Conservation (phyloP, 2,113 vertebrate genomes). For the Seriola quinqueradiata region DNA sequence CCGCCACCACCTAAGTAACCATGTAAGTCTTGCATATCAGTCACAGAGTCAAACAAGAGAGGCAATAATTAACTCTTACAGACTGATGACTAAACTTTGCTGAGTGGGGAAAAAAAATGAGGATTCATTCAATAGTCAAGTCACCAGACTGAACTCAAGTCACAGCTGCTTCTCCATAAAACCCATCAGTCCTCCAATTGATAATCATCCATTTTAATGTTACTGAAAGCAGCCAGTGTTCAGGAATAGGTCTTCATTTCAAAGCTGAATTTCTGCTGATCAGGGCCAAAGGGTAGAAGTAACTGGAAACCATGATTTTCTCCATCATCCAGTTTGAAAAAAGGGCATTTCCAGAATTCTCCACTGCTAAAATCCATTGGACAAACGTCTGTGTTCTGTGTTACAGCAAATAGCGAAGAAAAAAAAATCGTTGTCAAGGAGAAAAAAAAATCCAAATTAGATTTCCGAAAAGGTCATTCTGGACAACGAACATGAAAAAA, state of each 20-base stretch:
- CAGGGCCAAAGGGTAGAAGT: slow-evolving; percentile 31
- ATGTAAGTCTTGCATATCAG: slow-evolving; percentile 61
- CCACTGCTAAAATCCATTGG: slow-evolving; percentile 75
- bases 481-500: slow-evolving; percentile 76
- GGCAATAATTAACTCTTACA: slow-evolving; percentile 55
- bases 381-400: slow-evolving; percentile 70
- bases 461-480: slow-evolving; percentile 85
- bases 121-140: slow-evolving; percentile 60
- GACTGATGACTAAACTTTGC: slow-evolving; percentile 64
- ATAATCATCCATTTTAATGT: slow-evolving; percentile 63
- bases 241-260: slow-evolving; percentile 61
- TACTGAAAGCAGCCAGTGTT: slow-evolving; percentile 67
- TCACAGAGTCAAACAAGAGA: slow-evolving; percentile 57
- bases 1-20: slow-evolving; percentile 49
- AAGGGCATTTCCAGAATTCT: slow-evolving; percentile 57
- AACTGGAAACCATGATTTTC: slow-evolving; percentile 58
- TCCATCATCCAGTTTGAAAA: slow-evolving; percentile 53
- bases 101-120: slow-evolving; percentile 44
- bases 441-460: slow-evolving; percentile 78
- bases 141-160: slow-evolving; percentile 61
- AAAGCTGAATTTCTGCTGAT: slow-evolving; percentile 51
- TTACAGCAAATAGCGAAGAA: slow-evolving; percentile 70
- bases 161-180: slow-evolving; percentile 60
- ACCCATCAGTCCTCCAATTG: slow-evolving; percentile 52
- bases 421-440: slow-evolving; percentile 71